phyloP scores from a whole-genome alignment of 2,797 vertebrate species.

The Pempheris klunzingeri region DNA sequence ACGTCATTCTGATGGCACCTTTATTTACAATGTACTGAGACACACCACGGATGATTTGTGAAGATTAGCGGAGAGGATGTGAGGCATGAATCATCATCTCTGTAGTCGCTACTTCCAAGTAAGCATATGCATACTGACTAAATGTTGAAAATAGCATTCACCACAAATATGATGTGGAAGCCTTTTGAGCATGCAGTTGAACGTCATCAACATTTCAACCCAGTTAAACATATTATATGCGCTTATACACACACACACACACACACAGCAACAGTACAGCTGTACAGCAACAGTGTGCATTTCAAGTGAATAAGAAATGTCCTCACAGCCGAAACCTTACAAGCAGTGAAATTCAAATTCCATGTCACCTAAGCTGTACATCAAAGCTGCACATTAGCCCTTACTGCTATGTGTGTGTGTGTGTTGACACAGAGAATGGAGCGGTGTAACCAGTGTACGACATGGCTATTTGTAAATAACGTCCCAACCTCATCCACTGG shows the following conservation, averaged over 20 bases:
- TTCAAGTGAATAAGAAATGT: slow-evolving; percentile 68
- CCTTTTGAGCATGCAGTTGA: slow-evolving; percentile 62
- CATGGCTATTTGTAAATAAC: slow-evolving; percentile 79
- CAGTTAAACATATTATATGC: slow-evolving; percentile 59
- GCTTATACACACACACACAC: slow-evolving; percentile 25
- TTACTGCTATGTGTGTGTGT: slow-evolving; percentile 46
- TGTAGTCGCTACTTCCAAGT: slow-evolving; percentile 59
- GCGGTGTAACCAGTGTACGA: slow-evolving; percentile 68
- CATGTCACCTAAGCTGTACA: slow-evolving; percentile 74
- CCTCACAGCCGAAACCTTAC: slow-evolving; percentile 67
- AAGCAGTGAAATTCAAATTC: slow-evolving; percentile 69
- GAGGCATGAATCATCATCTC: slow-evolving; percentile 68
- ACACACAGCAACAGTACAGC: too few relatives aligned
- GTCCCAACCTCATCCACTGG: slow-evolving; percentile 68
- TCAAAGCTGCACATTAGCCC: slow-evolving; percentile 72
- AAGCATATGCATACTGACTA: slow-evolving; percentile 64
- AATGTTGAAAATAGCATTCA: slow-evolving; percentile 67
- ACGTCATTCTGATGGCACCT: slow-evolving; percentile 60
- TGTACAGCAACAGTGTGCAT: slow-evolving; percentile 49
- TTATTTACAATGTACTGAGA: slow-evolving; percentile 71
- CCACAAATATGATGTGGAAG: slow-evolving; percentile 54
- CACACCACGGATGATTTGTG: slow-evolving; percentile 70
- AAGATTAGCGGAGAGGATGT: slow-evolving; percentile 73
- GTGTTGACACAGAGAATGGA: slow-evolving; percentile 65
- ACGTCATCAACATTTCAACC: slow-evolving; percentile 67